A percentile compares a stretch with the other conserved stretches of the same genome.
These are phyloP conservation scores for Picathartes gymnocephalus DNA, from an alignment of 2,113 vertebrate species.

Conservation along the genomic window DNA sequence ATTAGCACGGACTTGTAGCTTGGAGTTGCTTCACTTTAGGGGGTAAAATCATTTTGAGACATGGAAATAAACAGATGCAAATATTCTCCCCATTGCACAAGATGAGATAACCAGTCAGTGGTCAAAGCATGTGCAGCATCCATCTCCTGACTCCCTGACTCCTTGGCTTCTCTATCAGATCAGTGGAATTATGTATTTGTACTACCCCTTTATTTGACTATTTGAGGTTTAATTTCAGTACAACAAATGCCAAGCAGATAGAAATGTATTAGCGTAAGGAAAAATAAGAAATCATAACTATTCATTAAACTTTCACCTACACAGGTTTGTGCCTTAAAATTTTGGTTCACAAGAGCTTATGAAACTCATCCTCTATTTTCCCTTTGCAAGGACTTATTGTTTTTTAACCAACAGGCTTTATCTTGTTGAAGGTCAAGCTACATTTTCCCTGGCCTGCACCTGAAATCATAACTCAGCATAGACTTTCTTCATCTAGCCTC, in stretches of 20 bases:
- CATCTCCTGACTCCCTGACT: background rate
- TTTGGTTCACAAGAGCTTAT: background rate
- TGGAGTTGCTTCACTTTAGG: background rate
- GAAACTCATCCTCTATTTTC: background rate
- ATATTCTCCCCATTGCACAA: background rate
- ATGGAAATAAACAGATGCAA: background rate
- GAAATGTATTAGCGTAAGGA: background rate
- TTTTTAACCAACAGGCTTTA: background rate
- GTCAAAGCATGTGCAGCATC: background rate
- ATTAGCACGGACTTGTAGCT: background rate
- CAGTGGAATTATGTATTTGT: background rate
- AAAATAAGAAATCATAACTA: background rate
- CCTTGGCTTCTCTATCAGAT: background rate
- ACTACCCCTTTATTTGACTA: background rate
- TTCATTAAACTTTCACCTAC: background rate
- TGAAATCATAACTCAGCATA: constrained; percentile 39
- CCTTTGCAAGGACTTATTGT: background rate
- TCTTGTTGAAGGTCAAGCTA: background rate
- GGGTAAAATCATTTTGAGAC: background rate
- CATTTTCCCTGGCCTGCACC: constrained; percentile 6
- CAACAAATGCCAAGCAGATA: background rate
- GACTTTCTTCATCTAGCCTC: background rate
- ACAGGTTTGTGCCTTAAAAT: background rate
- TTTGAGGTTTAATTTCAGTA: background rate
- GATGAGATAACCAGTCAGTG: background rate